These are phyloP conservation scores for Chrysemys picta DNA, from an alignment of 2,113 vertebrate genomes.

Conservation along the genomic window DNA sequence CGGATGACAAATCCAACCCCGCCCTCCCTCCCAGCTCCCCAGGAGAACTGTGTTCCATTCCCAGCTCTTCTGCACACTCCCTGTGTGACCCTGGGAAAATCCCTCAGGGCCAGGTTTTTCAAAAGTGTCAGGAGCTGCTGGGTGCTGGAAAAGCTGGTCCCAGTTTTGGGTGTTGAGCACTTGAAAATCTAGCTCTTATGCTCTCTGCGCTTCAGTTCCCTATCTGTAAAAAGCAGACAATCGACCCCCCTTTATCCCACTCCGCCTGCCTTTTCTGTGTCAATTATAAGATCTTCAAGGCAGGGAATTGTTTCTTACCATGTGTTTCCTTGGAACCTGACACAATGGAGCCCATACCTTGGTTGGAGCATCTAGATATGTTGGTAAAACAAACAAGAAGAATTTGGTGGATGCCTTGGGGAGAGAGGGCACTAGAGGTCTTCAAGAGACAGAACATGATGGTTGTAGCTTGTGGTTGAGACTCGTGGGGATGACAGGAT, in stretches of 20 bases:
- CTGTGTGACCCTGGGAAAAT: background rate
- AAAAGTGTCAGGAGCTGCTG: background rate
- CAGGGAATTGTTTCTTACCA: fast-evolving
- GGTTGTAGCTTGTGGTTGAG: background rate
- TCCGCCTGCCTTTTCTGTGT: background rate
- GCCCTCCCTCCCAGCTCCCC: background rate
- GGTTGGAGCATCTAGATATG: background rate
- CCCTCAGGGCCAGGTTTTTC: background rate
- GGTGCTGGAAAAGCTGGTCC: background rate
- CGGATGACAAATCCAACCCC: background rate
- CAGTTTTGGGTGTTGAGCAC: background rate
- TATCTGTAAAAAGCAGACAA: background rate
- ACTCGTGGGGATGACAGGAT: background rate
- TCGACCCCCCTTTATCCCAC: background rate
- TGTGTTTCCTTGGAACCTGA: background rate
- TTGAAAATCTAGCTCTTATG: background rate
- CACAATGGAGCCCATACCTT: fast-evolving
- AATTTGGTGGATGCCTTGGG: fast-evolving
- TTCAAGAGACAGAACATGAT: background rate
- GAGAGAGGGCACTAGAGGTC: background rate
- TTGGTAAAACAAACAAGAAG: background rate
- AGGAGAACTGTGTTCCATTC: background rate
- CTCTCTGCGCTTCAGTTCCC: background rate
- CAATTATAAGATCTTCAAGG: background rate
- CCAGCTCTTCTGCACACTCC: background rate